Percentiles rank a stretch among this genome's conserved stretches.
Conservation (phyloP, 2,888 invertebrate species). For the Exocentrus adspersus region DNA sequence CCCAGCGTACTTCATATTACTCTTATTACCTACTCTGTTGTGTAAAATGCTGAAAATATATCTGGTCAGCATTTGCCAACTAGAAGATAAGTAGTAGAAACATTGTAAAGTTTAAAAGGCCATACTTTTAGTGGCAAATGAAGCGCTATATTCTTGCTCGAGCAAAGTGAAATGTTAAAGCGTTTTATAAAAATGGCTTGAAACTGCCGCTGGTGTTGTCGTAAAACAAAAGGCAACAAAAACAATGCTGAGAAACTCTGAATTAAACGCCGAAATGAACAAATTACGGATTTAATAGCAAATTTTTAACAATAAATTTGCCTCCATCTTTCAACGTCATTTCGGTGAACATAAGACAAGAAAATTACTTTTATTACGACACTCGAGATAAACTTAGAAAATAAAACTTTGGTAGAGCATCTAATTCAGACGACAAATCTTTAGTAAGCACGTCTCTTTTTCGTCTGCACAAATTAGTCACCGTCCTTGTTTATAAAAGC, state of each 20-base stretch:
- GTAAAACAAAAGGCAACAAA: background rate
- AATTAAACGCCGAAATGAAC: background rate
- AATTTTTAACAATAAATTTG: constrained; percentile 25
- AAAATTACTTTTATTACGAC: constrained; percentile 45
- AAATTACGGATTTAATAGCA: constrained; percentile 26
- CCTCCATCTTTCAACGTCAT: constrained; percentile 29
- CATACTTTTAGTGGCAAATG: background rate
- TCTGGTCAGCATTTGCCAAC: constrained; percentile 6
- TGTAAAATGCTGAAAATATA: constrained; percentile 5
- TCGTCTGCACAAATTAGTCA: constrained; percentile 39
- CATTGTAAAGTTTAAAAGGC: background rate
- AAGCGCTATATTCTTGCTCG: background rate
- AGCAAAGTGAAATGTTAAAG: background rate
- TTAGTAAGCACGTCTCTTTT: constrained; percentile 38
- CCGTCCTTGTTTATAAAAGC: constrained; percentile 28
- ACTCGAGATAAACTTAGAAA: constrained; percentile 45
- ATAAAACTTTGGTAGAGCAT: constrained; percentile 44
- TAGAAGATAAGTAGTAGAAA: background rate
- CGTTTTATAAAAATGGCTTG: constrained; percentile 4
- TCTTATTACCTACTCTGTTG: too few species aligned
- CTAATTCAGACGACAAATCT: constrained; percentile 50
- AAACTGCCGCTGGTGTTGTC: background rate
- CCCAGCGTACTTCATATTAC: background rate
- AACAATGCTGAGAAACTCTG: background rate
- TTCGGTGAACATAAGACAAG: constrained; percentile 28